Base-by-base conservation (phyloP, 2,113 vertebrate genomes). In the Eleginops maclovinus region DNA sequence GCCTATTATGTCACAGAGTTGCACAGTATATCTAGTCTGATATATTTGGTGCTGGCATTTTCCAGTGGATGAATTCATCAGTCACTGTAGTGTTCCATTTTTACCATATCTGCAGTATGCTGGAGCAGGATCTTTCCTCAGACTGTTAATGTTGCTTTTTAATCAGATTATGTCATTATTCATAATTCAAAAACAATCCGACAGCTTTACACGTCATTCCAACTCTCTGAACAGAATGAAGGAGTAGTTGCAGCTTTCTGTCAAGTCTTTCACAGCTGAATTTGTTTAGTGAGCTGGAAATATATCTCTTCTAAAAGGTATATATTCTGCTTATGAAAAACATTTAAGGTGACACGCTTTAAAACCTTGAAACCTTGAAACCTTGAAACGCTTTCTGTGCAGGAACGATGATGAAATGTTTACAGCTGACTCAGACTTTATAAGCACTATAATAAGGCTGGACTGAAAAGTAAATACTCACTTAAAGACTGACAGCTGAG, bases 381-480 rank as follows among this genome's bases (percentile, higher is more conserved):
- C n/a, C n/a, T n/a, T 53, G 70, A 71, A 19, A 72, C 10, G 36
- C 47, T 46, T 46, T 22, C 31, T 51, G 46, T 15, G n/a, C 1
- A 54, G 10, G 10, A 74, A 22, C 26, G 44, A 60, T 71, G 16
- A 43, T 22, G 43, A 51, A 55, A 58, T 65, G n/a, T 62, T 46
- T 72, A 16, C 41, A 70, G 43, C 43, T 66, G 31, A 72, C 26
- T 46, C 28, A 71, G 19, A 51, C 21, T 66, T 47, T 9, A 21
- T 22, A 14, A 28, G 24, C 14, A 15, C 55, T 19, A 75, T 50
- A 77, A 43, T 12, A n/a, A 47, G 31, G 47, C 43, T 73, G 40
- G 44, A 79, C 46, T 21, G 36, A 87, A 69, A 84, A 24, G 70
- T 79, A 73, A 83, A 89, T 84, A 90, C 91, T 91, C 76, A 91